Percentiles rank a stretch among this genome's conserved stretches.
phyloP scores from a whole-genome alignment of 2,797 vertebrate genomes.

The Catharus ustulatus region DNA sequence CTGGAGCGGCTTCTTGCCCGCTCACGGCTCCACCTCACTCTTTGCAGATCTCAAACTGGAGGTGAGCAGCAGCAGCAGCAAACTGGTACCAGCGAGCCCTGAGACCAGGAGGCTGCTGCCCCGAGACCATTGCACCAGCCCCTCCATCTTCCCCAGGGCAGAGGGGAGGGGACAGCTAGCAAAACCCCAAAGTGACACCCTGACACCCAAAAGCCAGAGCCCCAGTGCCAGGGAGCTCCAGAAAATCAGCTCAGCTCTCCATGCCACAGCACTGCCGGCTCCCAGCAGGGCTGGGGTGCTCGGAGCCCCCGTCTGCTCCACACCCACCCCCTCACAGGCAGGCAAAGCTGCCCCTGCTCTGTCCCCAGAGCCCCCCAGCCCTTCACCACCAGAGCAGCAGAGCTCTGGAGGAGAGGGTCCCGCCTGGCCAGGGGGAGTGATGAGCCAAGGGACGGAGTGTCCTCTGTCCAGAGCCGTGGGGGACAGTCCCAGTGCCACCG shows the following conservation, averaged over 20 bases:
- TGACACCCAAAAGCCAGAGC: not conserved
- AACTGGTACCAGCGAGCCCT: not conserved
- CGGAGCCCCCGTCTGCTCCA: fast-evolving
- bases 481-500: fast-evolving
- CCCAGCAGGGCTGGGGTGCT: fast-evolving
- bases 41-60: slow-evolving; percentile 58
- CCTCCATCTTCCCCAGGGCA: not conserved
- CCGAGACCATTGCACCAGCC: not conserved
- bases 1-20: fast-evolving
- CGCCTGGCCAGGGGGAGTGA: not conserved
- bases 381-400: fast-evolving
- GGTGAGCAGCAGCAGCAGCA: not conserved
- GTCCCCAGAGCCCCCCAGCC: not conserved
- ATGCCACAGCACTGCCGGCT: fast-evolving
- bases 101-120: not conserved
- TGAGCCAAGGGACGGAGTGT: not conserved
- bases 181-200: fast-evolving
- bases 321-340: fast-evolving
- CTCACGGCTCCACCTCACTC: not conserved
- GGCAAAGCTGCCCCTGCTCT: not conserved
- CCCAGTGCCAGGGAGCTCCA: not conserved
- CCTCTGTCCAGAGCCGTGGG: fast-evolving
- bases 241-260: not conserved
- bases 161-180: not conserved
- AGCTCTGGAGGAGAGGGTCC: not conserved